Evolutionary conservation across 2,113 vertebrate genomes (phyloP).

Genomic region (Nipponia nippon): DNA sequence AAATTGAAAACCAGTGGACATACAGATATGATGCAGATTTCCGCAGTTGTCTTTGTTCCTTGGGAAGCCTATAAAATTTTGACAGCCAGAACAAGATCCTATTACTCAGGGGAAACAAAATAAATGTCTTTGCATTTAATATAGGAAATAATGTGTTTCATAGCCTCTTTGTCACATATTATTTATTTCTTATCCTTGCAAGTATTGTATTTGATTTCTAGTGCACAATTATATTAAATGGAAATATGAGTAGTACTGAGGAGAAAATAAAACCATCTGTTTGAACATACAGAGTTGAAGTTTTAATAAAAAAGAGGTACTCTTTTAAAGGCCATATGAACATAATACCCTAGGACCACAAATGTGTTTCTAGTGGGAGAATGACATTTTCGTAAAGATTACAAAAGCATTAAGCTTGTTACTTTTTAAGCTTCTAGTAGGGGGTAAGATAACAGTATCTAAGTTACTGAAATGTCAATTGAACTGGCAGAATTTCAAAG

Average conservation of each 20-base stretch:
- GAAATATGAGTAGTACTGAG: neutral
- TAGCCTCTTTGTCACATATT: conserved; percentile 45
- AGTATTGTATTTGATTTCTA: conserved; percentile 33
- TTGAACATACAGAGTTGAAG: conserved; percentile 1
- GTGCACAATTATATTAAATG: conserved; percentile 21
- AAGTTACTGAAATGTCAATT: conserved; percentile 27
- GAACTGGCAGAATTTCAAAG: conserved; percentile 19
- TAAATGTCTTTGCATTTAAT: conserved; percentile 45
- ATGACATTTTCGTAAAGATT: conserved; percentile 6
- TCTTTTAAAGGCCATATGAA: conserved; percentile 6
- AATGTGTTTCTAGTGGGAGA: neutral
- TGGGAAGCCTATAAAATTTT: neutral
- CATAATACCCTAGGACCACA: neutral
- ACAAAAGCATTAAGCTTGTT: conserved; percentile 36
- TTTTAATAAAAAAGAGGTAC: conserved; percentile 28
- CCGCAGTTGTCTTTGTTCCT: neutral
- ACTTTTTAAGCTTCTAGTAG: conserved; percentile 1
- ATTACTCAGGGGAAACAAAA: conserved; percentile 6
- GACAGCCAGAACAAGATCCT: conserved; percentile 11
- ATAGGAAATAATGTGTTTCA: conserved; percentile 40
- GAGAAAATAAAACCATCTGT: conserved; percentile 43
- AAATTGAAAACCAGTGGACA: neutral
- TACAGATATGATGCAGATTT: neutral
- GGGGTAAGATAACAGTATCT: conserved; percentile 24
- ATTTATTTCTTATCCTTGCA: conserved; percentile 33